Conservation (phyloP, 2,797 vertebrate genomes). For the Loriculus beryllinus region DNA sequence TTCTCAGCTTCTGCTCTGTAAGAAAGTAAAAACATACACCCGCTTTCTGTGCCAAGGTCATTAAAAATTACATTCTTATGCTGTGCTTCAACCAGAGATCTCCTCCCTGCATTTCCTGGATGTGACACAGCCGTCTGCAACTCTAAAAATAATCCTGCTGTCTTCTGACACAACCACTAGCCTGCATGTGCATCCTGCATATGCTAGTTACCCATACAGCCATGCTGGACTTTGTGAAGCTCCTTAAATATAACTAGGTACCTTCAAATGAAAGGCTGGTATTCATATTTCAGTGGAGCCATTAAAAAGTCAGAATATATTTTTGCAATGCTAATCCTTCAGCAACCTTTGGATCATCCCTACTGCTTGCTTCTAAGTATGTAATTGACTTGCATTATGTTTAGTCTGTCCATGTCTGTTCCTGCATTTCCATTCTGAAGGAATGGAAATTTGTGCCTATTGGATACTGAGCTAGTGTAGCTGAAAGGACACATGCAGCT, state of each 20-base stretch:
- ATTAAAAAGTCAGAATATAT: background rate
- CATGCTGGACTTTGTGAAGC: background rate
- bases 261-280: background rate
- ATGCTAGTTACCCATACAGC: background rate
- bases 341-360: background rate
- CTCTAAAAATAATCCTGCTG: slow-evolving; percentile 28
- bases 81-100: background rate
- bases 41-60: background rate
- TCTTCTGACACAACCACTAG: background rate
- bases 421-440: background rate
- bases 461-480: background rate
- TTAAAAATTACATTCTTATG: slow-evolving; percentile 2
- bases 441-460: background rate
- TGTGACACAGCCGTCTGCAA: background rate
- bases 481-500: background rate
- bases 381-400: background rate
- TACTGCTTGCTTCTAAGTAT: background rate
- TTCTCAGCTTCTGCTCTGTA: background rate
- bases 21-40: background rate
- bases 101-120: slow-evolving; percentile 41
- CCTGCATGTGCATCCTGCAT: background rate
- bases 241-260: background rate
- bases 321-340: background rate
- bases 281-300: background rate
- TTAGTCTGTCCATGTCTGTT: background rate